Conservation (phyloP, 2,888 invertebrate genomes). For the Clusia tigrina region DNA sequence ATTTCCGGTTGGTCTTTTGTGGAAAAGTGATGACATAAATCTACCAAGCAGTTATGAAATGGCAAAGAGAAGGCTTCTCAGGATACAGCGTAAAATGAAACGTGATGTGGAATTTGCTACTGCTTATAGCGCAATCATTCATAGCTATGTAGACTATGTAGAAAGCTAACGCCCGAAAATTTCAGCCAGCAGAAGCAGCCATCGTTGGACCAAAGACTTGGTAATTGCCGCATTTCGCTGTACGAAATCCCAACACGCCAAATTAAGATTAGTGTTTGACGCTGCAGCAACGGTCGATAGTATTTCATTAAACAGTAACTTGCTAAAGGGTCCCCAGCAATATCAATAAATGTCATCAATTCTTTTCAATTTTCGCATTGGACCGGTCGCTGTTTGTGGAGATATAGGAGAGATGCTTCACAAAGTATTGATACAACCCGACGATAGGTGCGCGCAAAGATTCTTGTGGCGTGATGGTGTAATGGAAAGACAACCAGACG, state of each 20-base stretch:
- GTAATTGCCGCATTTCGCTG: slow-evolving; percentile 22
- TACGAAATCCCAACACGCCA: not conserved
- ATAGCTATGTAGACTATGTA: slow-evolving; percentile 28
- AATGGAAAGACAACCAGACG: not conserved
- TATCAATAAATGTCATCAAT: slow-evolving; percentile 29
- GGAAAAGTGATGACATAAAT: slow-evolving; percentile 1
- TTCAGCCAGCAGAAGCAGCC: too few relatives aligned
- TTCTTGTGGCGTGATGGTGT: slow-evolving; percentile 16
- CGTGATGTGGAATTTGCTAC: slow-evolving; percentile 26
- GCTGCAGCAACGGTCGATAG: slow-evolving; percentile 49
- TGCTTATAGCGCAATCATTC: slow-evolving; percentile 29
- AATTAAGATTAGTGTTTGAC: slow-evolving; percentile 29
- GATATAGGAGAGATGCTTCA: slow-evolving; percentile 47
- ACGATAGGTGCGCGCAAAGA: slow-evolving; percentile 30
- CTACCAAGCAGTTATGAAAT: slow-evolving; percentile 28
- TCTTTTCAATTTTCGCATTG: slow-evolving; percentile 52
- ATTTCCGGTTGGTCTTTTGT: slow-evolving; percentile 17
- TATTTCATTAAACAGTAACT: slow-evolving; percentile 40
- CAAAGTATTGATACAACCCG: slow-evolving; percentile 36
- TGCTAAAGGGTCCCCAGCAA: slow-evolving; percentile 48
- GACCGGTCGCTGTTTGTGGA: slow-evolving; percentile 45
- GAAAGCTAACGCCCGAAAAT: too few relatives aligned
- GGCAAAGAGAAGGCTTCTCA: slow-evolving; percentile 33
- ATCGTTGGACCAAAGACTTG: slow-evolving; percentile 9
- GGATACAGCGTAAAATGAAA: slow-evolving; percentile 34